Percentiles rank a stretch among this genome's conserved stretches.
These are phyloP conservation scores for Takifugu rubripes DNA, from an alignment of 2,797 vertebrate species.

Conservation along the genomic window DNA sequence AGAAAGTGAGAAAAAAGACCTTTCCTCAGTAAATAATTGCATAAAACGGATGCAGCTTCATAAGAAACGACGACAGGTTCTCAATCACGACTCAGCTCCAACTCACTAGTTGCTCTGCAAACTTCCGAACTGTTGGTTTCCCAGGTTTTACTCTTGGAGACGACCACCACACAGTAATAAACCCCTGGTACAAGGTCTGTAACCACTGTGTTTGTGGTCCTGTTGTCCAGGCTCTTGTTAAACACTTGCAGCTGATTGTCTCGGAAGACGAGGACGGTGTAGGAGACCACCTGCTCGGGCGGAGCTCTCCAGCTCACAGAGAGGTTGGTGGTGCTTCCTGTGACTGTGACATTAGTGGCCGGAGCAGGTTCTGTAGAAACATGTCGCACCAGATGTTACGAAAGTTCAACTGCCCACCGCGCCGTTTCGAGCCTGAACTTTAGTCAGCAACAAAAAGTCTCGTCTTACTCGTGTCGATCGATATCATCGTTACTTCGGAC, in stretches of 20 bases:
- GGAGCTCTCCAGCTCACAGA: slow-evolving; percentile 54
- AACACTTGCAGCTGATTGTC: rapidly evolving
- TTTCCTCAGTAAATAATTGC: neutral
- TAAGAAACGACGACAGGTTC: neutral
- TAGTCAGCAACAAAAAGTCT: neutral
- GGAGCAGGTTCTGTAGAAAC: slow-evolving; percentile 46
- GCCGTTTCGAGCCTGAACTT: too few relatives aligned
- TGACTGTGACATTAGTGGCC: slow-evolving; percentile 30
- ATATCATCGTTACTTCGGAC: slow-evolving; percentile 8
- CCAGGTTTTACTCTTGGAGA: slow-evolving; percentile 39
- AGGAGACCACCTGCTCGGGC: slow-evolving; percentile 36
- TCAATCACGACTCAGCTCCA: neutral
- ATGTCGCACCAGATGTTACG: neutral
- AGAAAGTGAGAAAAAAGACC: neutral
- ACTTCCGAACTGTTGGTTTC: rapidly evolving
- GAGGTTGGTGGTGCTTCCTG: slow-evolving; percentile 45
- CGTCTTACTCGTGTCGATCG: slow-evolving; percentile 50
- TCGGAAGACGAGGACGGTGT: slow-evolving; percentile 24
- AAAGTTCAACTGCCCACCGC: neutral
- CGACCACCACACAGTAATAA: slow-evolving; percentile 41
- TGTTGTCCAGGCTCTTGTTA: slow-evolving; percentile 3
- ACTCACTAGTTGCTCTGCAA: slow-evolving; percentile 70
- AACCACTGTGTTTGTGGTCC: neutral
- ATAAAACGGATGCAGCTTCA: too few relatives aligned
- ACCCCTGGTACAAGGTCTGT: slow-evolving; percentile 42